Evolutionary conservation across 2,888 invertebrate species (phyloP), one percentile per base, ranked within the genome.

Genomic region (Chesias legatella): DNA sequence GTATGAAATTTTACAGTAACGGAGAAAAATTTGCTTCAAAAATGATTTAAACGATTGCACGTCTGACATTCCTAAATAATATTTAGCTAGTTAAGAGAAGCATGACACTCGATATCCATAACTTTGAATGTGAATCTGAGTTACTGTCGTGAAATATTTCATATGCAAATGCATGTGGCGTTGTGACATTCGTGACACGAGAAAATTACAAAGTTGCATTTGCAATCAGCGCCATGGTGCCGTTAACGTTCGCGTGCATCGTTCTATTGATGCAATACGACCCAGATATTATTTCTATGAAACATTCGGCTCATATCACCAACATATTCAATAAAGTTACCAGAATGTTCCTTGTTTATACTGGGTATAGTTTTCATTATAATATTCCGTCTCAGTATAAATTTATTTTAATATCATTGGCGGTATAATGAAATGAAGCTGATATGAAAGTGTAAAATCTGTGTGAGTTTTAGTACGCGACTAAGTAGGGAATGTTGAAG

Each of bases 181-280:
- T 48, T 53, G 48, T 46, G 33, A 36, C 43, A 38, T 57, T 67
- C 73, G 74, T 77, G 74, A 70, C 67, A 67, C 53, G 65, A 67
- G 70, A 65, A 70, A 74, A 81, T 79, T 75, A 71, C 69, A 59
- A 64, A 66, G 69, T 70, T 71, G 73, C 67, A 73, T 62, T 73
- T 52, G 68, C 67, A 74, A 75, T 73, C 71, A 70, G 54, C 60
- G 63, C 62, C 58, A 82, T 79, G 77, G 76, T 75, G 76, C 77
- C 70, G 73, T 56, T 66, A 71, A 56, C 61, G 74, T 63, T 78
- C 50, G 79, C 79, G 79, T 79, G 79, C 75, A 78, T 80, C 70
- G 73, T 67, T 69, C 65, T 71, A 76, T 79, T 81, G 77, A 80
- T 77, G 80, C 78, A 82, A 82, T 70, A 67, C 72, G 81, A 80